These are phyloP conservation scores for Panthera leo DNA, from an alignment of 2,113 vertebrate species.

Conservation along the genomic window DNA sequence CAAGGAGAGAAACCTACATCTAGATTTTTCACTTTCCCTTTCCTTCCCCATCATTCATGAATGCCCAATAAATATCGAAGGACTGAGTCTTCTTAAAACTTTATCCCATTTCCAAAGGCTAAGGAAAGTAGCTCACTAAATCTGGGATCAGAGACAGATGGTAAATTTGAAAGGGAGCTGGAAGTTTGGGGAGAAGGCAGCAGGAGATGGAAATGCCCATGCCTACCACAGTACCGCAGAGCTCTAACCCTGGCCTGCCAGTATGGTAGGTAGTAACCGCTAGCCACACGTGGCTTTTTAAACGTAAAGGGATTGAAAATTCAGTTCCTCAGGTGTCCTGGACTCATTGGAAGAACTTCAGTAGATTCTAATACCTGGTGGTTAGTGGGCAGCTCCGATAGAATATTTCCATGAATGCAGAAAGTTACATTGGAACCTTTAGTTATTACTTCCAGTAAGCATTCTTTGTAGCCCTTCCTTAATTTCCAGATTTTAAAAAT, in stretches of 20 bases:
- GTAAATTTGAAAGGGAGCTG: neutral
- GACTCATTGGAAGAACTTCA: neutral
- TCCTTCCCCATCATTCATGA: neutral
- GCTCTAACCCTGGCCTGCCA: neutral
- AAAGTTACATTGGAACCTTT: neutral
- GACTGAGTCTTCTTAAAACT: neutral
- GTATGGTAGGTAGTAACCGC: neutral
- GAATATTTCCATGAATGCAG: neutral
- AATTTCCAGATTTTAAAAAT: neutral
- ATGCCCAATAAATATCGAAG: neutral
- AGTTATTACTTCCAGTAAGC: neutral
- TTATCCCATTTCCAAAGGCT: neutral
- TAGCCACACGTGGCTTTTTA: neutral
- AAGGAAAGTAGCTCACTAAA: neutral
- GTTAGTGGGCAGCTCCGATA: neutral
- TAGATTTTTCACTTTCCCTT: neutral
- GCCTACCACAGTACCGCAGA: neutral
- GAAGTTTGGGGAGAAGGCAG: neutral
- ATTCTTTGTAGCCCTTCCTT: neutral
- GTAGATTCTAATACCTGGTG: neutral
- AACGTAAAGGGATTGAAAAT: neutral
- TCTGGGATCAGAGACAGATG: neutral
- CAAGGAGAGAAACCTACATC: neutral
- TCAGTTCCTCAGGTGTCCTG: neutral
- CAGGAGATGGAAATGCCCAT: neutral